phyloP scores from a whole-genome alignment of 30 jellyfish, hydroid and myxozoan species.

The Catostylus mosaicus region DNA sequence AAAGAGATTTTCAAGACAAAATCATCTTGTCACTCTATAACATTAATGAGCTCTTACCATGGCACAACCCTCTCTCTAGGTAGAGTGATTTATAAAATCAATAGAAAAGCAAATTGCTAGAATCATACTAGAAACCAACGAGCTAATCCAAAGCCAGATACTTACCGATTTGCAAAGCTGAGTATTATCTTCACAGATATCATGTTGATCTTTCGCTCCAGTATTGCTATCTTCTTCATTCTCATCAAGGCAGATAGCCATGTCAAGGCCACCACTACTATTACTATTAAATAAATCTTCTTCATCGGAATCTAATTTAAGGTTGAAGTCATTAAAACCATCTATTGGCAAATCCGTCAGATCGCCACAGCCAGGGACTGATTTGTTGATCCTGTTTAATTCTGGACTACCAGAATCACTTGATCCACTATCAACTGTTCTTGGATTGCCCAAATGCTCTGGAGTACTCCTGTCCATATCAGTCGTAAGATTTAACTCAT shows the following conservation, averaged over 20 bases:
- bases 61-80: no score
- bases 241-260: constrained; percentile 9
- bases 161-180: background rate
- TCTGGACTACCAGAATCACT: background rate
- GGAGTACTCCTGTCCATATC: no score
- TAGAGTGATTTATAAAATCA: no score
- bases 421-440: background rate
- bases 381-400: no score
- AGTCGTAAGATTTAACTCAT: no score
- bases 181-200: background rate
- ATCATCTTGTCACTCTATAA: no score
- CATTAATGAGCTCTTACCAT: no score
- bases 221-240: constrained; percentile 8
- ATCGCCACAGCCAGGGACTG: no score
- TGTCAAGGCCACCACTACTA: constrained; percentile 21
- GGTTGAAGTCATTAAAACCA: background rate
- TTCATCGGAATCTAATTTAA: background rate
- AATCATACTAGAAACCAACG: no score
- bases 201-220: background rate
- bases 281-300: constrained; percentile 14
- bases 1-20: no score
- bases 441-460: background rate
- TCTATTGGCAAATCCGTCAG: background rate
- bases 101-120: no score
- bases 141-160: no score